Base-by-base conservation (phyloP, 2,113 vertebrate genomes). In the Lasiurus cinereus region DNA sequence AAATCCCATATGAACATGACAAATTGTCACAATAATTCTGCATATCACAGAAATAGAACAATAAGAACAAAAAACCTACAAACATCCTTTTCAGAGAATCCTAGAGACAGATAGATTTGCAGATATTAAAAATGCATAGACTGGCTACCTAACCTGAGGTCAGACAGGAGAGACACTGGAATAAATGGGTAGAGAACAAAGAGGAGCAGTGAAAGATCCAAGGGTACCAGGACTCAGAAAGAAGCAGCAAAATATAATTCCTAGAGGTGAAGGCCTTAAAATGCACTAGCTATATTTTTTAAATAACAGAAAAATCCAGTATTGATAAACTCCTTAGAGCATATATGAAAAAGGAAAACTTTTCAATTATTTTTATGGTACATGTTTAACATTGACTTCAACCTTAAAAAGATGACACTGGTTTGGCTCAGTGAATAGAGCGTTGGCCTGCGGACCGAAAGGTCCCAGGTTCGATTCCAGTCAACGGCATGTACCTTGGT, bases 31-130 rank as follows among this genome's bases (percentile, higher is more conserved):
- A 59, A 59, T 67, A 21, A 16, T 76, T 12, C 22, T 52, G 8
- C 11, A 56, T 78, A 78, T 87, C 6, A 90, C 3, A 84, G 24
- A 95, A 91, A 83, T 66, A 14, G 46, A 91, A 91, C 2, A 29
- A 29, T 15, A 14, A 69, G 22, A 59, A 16, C 8, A 67, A 64
- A n/a, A 33, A 8, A 36, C 5, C 19, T 31, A 36, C 4, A 67
- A 48, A 83, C 3, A 52, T 27, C 18, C 52, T 56, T 48, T 79
- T 12, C 72, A 43, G 39, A 78, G 48, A 83, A 29, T 83, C 15
- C 0, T 59, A 70, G n/a, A 43, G 5, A 39, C 3, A 56, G 22
- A 56, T 29, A 77, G 50, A 67, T 80, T 91, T 78, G 56, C 18
- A 62, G 6, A 84, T 74, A 52, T 43, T 24, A 69, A 62, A 92